Percentiles rank a stretch among this genome's conserved stretches.
Conservation (phyloP, 2,797 vertebrate genomes). For the Microctenopoma stevenorrisi region DNA sequence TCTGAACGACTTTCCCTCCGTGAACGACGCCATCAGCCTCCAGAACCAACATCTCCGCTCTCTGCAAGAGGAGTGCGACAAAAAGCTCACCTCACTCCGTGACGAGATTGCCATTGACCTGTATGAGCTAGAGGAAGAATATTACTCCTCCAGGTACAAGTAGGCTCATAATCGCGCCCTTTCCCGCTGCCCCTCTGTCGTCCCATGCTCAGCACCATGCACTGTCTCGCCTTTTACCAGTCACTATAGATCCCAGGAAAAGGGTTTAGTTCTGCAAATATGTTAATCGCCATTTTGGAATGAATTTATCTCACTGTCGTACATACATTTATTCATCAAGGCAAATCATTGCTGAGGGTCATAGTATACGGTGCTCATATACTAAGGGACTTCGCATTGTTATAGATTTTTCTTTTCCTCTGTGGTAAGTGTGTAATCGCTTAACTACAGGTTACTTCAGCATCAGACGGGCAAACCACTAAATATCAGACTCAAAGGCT, state of each 20-base stretch:
- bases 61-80: constrained; percentile 96
- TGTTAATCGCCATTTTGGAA: constrained; percentile 23
- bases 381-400: constrained; percentile 31
- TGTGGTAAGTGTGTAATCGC: not conserved
- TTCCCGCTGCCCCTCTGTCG: constrained; percentile 54
- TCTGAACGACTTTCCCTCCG: constrained; percentile 96
- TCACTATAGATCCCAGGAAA: constrained; percentile 53
- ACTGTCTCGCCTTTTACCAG: constrained; percentile 50
- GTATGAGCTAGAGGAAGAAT: constrained; percentile 99
- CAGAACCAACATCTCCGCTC: constrained; percentile 93
- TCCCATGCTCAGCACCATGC: constrained; percentile 56
- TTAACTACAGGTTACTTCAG: constrained; percentile 8
- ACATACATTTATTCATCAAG: constrained; percentile 35
- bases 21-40: constrained; percentile 96
- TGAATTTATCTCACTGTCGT: constrained; percentile 21
- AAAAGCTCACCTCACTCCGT: constrained; percentile 92
- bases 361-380: constrained; percentile 30
- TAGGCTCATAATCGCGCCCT: constrained; percentile 81
- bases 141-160: constrained; percentile 99
- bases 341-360: constrained; percentile 21
- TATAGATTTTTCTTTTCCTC: constrained; percentile 12
- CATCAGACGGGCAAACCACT: constrained; percentile 10
- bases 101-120: constrained; percentile 98
- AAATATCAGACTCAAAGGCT: constrained; percentile 10
- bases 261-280: constrained; percentile 27